Percentiles rank a stretch among this genome's conserved stretches.
Evolutionary conservation across 1,140 invertebrate genomes (phyloP).

Genomic region (Olivierus martensii): DNA sequence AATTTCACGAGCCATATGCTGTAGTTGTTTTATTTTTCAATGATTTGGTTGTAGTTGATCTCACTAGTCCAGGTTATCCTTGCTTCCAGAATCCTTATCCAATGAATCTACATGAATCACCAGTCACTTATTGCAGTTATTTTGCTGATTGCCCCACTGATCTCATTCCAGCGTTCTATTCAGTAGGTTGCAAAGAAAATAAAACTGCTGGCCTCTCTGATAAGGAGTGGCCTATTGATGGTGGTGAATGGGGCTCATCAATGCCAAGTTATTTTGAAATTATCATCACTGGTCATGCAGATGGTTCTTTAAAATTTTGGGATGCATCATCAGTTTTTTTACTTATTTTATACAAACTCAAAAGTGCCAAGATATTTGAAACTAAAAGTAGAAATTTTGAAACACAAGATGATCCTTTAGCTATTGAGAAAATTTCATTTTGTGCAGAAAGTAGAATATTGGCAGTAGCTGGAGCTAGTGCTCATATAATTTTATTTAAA

Average conservation of each 20-base stretch:
- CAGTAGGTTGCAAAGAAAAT: slow-evolving; percentile 54
- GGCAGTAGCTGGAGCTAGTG: slow-evolving; percentile 72
- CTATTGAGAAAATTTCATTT: slow-evolving; percentile 80
- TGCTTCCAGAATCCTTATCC: slow-evolving; percentile 99
- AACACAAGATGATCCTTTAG: slow-evolving; percentile 72
- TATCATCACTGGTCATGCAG: slow-evolving; percentile 90
- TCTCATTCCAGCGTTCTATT: slow-evolving; percentile 85
- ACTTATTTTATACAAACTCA: slow-evolving; percentile 93
- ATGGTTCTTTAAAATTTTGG: slow-evolving; percentile 95
- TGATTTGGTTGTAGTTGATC: slow-evolving; percentile 95
- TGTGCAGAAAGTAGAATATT: slow-evolving; percentile 85
- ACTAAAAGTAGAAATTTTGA: slow-evolving; percentile 30
- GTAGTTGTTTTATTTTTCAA: slow-evolving; percentile 94
- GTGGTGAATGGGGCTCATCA: slow-evolving; percentile 82
- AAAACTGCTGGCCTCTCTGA: slow-evolving; percentile 26
- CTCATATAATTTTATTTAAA: slow-evolving; percentile 88
- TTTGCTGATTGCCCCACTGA: slow-evolving; percentile 95
- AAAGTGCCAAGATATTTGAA: slow-evolving; percentile 90
- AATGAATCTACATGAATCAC: slow-evolving; percentile 96
- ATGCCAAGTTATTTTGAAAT: slow-evolving; percentile 94
- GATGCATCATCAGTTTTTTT: slow-evolving; percentile 85
- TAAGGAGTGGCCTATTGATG: slow-evolving; percentile 80
- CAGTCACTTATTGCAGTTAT: slow-evolving; percentile 90
- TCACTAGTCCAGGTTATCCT: slow-evolving; percentile 85
- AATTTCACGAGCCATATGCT: slow-evolving; percentile 92